These are phyloP conservation scores for Polypterus bichir DNA, from an alignment of 2,113 vertebrate genomes.

Conservation along the genomic window DNA sequence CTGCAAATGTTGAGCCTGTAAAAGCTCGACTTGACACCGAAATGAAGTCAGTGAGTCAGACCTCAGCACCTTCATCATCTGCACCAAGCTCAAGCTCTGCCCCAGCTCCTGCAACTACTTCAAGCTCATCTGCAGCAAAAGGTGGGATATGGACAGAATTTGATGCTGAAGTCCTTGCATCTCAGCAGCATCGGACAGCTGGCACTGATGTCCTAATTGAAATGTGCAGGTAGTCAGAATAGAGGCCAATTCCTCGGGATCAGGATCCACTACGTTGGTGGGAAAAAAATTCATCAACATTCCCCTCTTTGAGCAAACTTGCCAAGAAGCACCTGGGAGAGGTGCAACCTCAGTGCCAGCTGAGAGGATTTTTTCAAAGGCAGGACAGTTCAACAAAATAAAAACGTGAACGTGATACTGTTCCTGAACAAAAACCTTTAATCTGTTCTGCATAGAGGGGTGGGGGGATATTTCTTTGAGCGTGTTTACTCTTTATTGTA, in stretches of 20 bases:
- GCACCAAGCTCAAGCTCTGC: slow-evolving; percentile 5
- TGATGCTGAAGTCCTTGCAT: slow-evolving; percentile 14
- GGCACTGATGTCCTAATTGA: slow-evolving; percentile 20
- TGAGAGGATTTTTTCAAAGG: no score
- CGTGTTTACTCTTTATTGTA: no score
- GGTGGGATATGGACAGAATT: slow-evolving; percentile 11
- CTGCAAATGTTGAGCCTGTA: slow-evolving; percentile 10
- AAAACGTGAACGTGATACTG: no score
- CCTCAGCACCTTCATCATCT: slow-evolving; percentile 5
- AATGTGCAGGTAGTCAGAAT: slow-evolving; percentile 12
- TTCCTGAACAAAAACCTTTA: no score
- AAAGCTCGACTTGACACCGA: slow-evolving; percentile 6
- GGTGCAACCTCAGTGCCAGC: no score
- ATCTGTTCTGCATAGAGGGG: no score
- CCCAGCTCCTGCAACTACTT: slow-evolving; percentile 5
- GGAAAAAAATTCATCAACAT: no score
- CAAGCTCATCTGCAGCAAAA: slow-evolving; percentile 14
- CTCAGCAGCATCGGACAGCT: slow-evolving; percentile 9
- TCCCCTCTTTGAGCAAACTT: no score
- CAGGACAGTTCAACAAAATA: no score
- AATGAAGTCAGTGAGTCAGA: slow-evolving; percentile 9
- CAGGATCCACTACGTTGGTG: no score
- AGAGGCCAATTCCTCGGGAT: slow-evolving; percentile 1
- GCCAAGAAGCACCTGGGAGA: no score
- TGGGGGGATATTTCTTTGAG: no score